Evolutionary conservation across 30 jellyfish, hydroid and myxozoan species (phyloP).

Genomic region (Hydractinia symbiolongicarpus): DNA sequence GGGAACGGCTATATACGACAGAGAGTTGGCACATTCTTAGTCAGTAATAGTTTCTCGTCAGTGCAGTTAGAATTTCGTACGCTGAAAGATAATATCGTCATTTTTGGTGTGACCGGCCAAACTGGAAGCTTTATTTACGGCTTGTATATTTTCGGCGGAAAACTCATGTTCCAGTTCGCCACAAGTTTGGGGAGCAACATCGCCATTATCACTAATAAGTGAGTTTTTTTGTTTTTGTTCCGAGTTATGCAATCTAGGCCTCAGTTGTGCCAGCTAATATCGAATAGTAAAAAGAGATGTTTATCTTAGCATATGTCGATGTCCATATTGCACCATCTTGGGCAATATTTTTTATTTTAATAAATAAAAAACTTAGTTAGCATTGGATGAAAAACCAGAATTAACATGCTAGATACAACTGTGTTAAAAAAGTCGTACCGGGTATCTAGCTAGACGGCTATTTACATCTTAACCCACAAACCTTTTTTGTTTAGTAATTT

Average conservation of each 20-base stretch:
- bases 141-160: conserved; percentile 77
- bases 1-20: conserved; percentile 89
- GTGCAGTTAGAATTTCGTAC: conserved; percentile 79
- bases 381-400: too few species aligned
- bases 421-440: too few species aligned
- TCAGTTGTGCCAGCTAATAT: background rate
- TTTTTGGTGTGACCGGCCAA: conserved; percentile 73
- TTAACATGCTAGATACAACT: too few species aligned
- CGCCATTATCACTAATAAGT: conserved; percentile 79
- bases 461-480: too few species aligned
- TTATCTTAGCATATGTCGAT: too few species aligned
- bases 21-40: conserved; percentile 57
- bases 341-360: too few species aligned
- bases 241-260: background rate
- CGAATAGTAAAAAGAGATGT: too few species aligned
- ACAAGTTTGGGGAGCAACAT: conserved; percentile 88
- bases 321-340: too few species aligned
- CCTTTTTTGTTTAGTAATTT: conserved; percentile 30
- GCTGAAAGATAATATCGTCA: conserved; percentile 58
- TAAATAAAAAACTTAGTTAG: too few species aligned
- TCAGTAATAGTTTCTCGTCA: conserved; percentile 50
- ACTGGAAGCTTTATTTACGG: conserved; percentile 67
- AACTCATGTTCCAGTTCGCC: conserved; percentile 76
- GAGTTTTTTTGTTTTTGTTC: background rate
- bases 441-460: too few species aligned